Evolutionary conservation across 1,140 invertebrate genomes (phyloP).

Genomic region (Drosophila pallidifrons): DNA sequence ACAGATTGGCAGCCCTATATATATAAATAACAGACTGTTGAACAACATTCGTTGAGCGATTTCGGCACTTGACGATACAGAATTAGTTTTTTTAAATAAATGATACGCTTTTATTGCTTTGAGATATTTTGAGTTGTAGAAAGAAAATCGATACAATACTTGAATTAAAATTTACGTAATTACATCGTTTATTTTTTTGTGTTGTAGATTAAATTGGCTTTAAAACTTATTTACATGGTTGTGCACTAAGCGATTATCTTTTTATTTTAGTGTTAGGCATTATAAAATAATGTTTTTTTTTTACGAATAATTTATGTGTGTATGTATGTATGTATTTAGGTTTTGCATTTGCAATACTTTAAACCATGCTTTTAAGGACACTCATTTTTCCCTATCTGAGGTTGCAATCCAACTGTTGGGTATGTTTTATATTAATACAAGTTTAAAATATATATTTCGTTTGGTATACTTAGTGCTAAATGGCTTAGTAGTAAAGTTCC

Average conservation of each 20-base stretch:
- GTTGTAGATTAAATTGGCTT: conserved; percentile 54
- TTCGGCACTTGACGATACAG: neutral
- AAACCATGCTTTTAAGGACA: conserved; percentile 72
- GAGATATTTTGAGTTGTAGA: neutral
- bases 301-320: conserved; percentile 55
- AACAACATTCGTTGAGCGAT: neutral
- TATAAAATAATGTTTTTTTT: conserved; percentile 66
- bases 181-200: conserved; percentile 65
- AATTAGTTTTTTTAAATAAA: neutral
- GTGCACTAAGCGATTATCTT: conserved; percentile 70
- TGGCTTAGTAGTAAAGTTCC: conserved; percentile 59
- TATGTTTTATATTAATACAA: conserved; percentile 33
- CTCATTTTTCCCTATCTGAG: conserved; percentile 45
- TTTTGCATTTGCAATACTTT: conserved; percentile 55
- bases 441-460: conserved; percentile 61
- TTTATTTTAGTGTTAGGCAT: conserved; percentile 55
- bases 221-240: conserved; percentile 80
- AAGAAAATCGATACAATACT: neutral
- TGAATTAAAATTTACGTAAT: conserved; percentile 62
- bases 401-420: conserved; percentile 14
- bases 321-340: conserved; percentile 32
- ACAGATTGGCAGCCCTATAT: too few relatives aligned
- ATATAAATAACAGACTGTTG: too few relatives aligned
- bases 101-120: neutral
- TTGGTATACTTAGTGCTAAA: conserved; percentile 71